Evolutionary conservation across 2,113 vertebrate genomes (phyloP), one percentile per base, ranked within the genome.

Genomic region (Atractosteus spatula): DNA sequence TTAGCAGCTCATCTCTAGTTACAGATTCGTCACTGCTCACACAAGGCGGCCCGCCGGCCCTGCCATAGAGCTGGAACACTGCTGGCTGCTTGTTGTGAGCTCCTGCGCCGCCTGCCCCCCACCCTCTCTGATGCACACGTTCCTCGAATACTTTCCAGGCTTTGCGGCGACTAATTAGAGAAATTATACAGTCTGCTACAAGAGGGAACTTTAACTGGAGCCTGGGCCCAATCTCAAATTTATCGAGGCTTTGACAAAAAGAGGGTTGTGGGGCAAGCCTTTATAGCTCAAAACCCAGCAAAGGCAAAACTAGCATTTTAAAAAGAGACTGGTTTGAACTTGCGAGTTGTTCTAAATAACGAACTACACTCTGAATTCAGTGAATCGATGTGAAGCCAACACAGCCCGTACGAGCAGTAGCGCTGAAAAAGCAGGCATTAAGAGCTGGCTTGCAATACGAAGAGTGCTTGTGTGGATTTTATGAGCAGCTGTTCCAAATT

Each of bases 151-250:
- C 56, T 77, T 77, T 73, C 67, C 59, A 57, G 57, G 73, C 72
- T 79, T 77, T 74, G 66, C 47, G 69, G 78, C 51, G 65, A 79
- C 78, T 81, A 80, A 82, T 82, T 81, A 82, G 65, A 72, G 59
- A 71, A 80, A 81, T 80, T 78, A 75, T 65, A 81, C 63, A 69
- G 74, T 69, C 41, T 43, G 65, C 41, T 42, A 67, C 62, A 70
- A 79, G 70, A 70, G 54, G 59, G 71, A 63, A 75, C 69, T 59
- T 56, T 70, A 62, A 66, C 71, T 41, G 55, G 67, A 77, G 72
- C 68, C 65, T 44, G 17, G 17, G 13, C 45, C 41, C 51, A 55
- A 43, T 56, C 45, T 6, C 12, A 71, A 59, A 61, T 47, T 12
- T 42, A 29, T 44, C 41, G 8, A 29, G 51, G 66, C 12, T 41